Evolutionary conservation across 1,140 invertebrate species (phyloP).

Genomic region (Drosophila saltans): DNA sequence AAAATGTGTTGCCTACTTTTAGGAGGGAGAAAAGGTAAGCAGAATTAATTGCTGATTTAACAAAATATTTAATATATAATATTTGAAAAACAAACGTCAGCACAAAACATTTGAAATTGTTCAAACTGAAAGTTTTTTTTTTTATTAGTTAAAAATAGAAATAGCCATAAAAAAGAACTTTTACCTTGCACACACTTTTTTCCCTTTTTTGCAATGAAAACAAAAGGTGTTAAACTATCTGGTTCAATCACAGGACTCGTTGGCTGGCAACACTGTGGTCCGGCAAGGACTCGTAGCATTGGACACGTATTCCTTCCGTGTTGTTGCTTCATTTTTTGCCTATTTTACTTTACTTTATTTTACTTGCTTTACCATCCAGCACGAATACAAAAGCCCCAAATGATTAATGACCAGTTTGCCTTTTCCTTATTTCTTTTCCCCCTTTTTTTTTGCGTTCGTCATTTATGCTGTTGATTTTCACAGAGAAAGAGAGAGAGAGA

Average conservation of each 20-base stretch:
- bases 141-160: background rate
- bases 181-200: background rate
- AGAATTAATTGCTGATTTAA: constrained; percentile 10
- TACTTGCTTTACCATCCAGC: constrained; percentile 1
- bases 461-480: constrained; percentile 43
- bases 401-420: constrained; percentile 77
- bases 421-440: constrained; percentile 16
- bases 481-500: background rate
- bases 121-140: background rate
- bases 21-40: constrained; percentile 17
- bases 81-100: background rate
- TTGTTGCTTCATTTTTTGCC: constrained; percentile 43
- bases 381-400: constrained; percentile 45
- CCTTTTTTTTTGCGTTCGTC: background rate
- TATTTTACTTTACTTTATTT: constrained; percentile 28
- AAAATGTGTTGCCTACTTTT: constrained; percentile 50
- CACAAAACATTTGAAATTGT: background rate
- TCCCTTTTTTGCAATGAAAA: constrained; percentile 16
- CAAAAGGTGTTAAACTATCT: constrained; percentile 54
- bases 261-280: constrained; percentile 43
- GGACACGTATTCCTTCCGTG: constrained; percentile 26
- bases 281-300: background rate
- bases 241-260: constrained; percentile 45
- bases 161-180: background rate
- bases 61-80: constrained; percentile 3